Percentiles rank a stretch among this genome's conserved stretches.
Conservation (phyloP, 1,140 invertebrate genomes). For the Zaprionus davidi region DNA sequence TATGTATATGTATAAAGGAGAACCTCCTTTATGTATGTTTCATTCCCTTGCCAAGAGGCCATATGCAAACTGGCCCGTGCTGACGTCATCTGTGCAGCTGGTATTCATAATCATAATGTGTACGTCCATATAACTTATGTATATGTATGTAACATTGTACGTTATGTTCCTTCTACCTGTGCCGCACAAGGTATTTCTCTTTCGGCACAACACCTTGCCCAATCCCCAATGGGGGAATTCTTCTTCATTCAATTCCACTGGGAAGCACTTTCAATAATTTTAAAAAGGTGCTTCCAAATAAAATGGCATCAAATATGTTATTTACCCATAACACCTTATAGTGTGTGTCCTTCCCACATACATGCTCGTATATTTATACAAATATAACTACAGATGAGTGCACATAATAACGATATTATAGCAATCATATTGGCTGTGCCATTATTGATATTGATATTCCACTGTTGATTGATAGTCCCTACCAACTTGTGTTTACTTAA, state of each 20-base stretch:
- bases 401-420: constrained; percentile 1
- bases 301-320: too few species aligned
- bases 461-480: constrained; percentile 1
- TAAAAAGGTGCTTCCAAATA: too few species aligned
- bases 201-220: too few species aligned
- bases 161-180: not conserved
- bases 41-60: constrained; percentile 50
- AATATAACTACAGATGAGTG: not conserved
- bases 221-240: too few species aligned
- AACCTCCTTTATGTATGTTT: constrained; percentile 59
- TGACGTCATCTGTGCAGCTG: constrained; percentile 58
- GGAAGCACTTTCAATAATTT: too few species aligned
- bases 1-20: not conserved
- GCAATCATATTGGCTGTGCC: constrained; percentile 4
- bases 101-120: not conserved
- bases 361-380: not conserved
- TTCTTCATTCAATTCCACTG: too few species aligned
- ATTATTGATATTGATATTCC: constrained; percentile 8
- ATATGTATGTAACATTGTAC: not conserved
- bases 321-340: too few species aligned
- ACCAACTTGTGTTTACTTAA: constrained; percentile 6
- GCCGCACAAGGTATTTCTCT: not conserved
- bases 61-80: constrained; percentile 42
- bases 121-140: not conserved
- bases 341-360: too few species aligned